Conservation (phyloP, 2,797 vertebrate genomes). For the Nyctibius grandis region DNA sequence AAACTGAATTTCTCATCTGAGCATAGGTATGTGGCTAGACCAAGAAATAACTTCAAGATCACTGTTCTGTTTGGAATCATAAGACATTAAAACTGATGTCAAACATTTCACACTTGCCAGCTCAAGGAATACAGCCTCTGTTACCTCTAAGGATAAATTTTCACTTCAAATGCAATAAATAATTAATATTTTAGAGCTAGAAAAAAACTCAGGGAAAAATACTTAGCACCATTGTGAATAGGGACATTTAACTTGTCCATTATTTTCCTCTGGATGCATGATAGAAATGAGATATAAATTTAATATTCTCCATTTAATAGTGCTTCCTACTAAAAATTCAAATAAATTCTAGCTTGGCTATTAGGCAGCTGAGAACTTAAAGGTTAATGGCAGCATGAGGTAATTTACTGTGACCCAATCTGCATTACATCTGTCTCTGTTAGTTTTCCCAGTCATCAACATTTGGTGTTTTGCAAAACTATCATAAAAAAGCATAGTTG, state of each 20-base stretch:
- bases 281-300: not conserved
- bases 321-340: not conserved
- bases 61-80: not conserved
- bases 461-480: not conserved
- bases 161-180: not conserved
- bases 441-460: not conserved
- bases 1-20: not conserved
- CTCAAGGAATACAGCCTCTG: not conserved
- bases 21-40: not conserved
- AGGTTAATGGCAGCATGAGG: not conserved
- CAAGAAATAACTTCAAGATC: not conserved
- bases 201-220: not conserved
- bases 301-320: not conserved
- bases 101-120: not conserved
- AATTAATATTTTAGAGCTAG: not conserved
- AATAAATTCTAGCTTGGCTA: not conserved
- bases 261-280: not conserved
- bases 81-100: not conserved
- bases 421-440: not conserved
- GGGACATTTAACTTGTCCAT: not conserved
- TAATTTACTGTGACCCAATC: constrained; percentile 20
- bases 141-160: not conserved
- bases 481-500: not conserved
- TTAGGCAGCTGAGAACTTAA: not conserved
- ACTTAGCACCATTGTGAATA: not conserved